Percentiles rank a stretch among this genome's conserved stretches.
Evolutionary conservation across 1,140 invertebrate genomes (phyloP).

Genomic region (Drosophila tristis): DNA sequence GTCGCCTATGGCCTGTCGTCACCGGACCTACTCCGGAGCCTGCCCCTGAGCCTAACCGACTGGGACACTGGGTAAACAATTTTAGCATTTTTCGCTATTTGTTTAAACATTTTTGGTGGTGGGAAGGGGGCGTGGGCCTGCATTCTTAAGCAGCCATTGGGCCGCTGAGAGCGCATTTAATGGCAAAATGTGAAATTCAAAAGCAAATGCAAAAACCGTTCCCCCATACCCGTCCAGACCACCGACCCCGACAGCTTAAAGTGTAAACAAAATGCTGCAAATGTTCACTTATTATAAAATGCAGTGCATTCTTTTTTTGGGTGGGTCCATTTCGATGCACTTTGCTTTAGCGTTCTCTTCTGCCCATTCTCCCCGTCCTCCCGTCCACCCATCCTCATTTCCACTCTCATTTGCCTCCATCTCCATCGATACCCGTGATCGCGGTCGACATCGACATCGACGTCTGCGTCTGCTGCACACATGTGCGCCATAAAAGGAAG

Average conservation of each 20-base stretch:
- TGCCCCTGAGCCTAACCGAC: too few relatives aligned
- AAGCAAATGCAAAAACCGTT: conserved; percentile 34
- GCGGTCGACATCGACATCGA: conserved; percentile 10
- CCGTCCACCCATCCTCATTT: conserved; percentile 11
- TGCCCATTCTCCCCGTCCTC: conserved; percentile 33
- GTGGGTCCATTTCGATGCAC: conserved; percentile 72
- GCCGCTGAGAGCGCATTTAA: conserved; percentile 70
- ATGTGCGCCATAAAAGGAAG: conserved; percentile 75
- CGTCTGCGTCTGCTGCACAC: conserved; percentile 70
- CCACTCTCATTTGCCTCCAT: not conserved
- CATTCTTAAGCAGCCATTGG: conserved; percentile 71
- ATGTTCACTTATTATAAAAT: conserved; percentile 76
- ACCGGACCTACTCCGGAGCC: conserved; percentile 28
- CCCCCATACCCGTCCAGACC: not conserved
- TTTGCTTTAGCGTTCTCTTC: conserved; percentile 60
- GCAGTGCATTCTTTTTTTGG: conserved; percentile 54
- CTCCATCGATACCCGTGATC: conserved; percentile 5
- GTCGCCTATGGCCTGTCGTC: conserved; percentile 48
- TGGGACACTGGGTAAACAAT: conserved; percentile 38
- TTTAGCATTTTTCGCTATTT: conserved; percentile 52
- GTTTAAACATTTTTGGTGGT: conserved; percentile 62
- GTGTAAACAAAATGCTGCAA: conserved; percentile 75
- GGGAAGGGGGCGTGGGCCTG: conserved; percentile 15
- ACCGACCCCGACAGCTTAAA: conserved; percentile 62
- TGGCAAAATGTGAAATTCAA: conserved; percentile 59